Evolutionary conservation across 2,113 vertebrate species (phyloP), one percentile per base, ranked within the genome.

Genomic region (Xyrauchen texanus): DNA sequence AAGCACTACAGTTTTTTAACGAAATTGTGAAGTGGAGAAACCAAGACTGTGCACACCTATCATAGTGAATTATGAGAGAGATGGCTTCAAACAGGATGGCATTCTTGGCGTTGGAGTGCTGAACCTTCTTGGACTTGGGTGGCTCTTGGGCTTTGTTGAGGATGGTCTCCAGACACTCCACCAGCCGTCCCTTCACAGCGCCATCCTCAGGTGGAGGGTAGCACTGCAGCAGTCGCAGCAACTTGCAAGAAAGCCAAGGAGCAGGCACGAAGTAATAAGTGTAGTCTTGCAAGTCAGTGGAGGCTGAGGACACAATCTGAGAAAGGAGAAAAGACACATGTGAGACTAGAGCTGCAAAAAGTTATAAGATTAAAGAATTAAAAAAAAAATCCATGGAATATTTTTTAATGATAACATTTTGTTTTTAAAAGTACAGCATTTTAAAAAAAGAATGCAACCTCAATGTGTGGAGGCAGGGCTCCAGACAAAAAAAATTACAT

Each of bases 81-180:
- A 97, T 97, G 9, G 95, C 95, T 88, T 97, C 96, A 7, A 97
- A 96, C 77, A 97, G 87, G 83, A 96, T 95, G 9, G 96, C 96
- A 0, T 97, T 97, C 91, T 97, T 97, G 69, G 96, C 96, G 0
- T 97, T 97, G 44, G 96, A 97, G 84, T 97, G 96, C 90, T 97
- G 96, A 60, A 97, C 96, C 88, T 97, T 97, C 91, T 97, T 97
- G 83, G 96, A 97, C 85, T 97, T 97, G n/a, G 96, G 96, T 0
- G 96, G 96, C 77, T 97, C 96, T 90, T 97, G 96, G 10, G 96
- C 96, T 87, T 97, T 97, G 88, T 97, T 97, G 55, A 97, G 94
- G 80, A 97, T 96, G 0, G 95, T 97, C 87, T 97, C 96, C 80
- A 97, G 88, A 84, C 96, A 97, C 87, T 97, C 96, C 0, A 96